Conservation (phyloP, 2,888 invertebrate genomes). For the Rugalucina vietnamica region DNA sequence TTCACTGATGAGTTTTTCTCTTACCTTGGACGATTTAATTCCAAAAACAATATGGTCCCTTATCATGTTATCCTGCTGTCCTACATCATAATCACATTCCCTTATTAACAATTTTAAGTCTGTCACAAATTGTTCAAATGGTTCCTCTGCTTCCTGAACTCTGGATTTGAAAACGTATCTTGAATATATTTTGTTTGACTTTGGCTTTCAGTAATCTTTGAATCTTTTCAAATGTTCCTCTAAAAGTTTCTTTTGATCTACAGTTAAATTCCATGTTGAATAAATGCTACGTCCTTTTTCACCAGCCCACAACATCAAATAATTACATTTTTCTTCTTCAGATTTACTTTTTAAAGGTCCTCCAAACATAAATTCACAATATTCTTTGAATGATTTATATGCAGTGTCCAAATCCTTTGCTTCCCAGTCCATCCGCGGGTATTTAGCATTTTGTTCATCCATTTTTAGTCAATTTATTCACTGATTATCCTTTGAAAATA, state of each 20-base stretch:
- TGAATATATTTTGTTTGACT: constrained; percentile 31
- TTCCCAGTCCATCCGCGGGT: constrained; percentile 39
- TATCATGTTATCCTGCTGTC: constrained; percentile 26
- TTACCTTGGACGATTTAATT: constrained; percentile 13
- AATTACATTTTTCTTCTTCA: constrained; percentile 45
- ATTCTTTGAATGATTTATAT: constrained; percentile 36
- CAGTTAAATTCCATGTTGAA: constrained; percentile 36
- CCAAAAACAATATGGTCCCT: constrained; percentile 54
- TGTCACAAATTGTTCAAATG: constrained; percentile 53
- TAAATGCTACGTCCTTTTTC: constrained; percentile 50
- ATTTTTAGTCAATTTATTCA: no score
- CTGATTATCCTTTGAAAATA: no score
- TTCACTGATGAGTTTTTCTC: constrained; percentile 43
- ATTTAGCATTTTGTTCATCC: no score
- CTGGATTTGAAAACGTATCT: constrained; percentile 32
- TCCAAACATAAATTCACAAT: constrained; percentile 49
- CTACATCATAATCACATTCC: constrained; percentile 42
- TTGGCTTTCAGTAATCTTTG: constrained; percentile 43
- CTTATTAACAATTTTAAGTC: constrained; percentile 33
- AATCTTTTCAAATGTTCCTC: constrained; percentile 28
- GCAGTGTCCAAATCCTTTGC: constrained; percentile 17
- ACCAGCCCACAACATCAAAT: constrained; percentile 54
- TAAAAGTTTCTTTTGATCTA: constrained; percentile 35
- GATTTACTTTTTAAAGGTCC: constrained; percentile 37
- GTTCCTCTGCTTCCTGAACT: constrained; percentile 23